Conservation (phyloP, 1,140 invertebrate species). For the Drosophila fuyamai region DNA sequence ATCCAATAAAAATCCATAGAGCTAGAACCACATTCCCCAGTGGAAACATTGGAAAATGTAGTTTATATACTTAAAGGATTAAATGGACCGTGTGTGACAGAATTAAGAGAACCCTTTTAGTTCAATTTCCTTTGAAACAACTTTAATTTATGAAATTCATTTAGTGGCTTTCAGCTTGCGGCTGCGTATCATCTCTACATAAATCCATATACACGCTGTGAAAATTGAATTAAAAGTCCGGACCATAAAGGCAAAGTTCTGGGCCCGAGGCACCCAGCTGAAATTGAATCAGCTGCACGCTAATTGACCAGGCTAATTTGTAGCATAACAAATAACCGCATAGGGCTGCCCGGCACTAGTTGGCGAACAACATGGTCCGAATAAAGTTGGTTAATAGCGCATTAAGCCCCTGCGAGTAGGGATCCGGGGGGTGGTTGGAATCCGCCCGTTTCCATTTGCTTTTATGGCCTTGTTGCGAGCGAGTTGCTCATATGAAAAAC, state of each 20-base stretch:
- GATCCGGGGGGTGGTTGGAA: background rate
- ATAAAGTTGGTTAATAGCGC: slow-evolving; percentile 62
- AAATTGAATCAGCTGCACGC: slow-evolving; percentile 67
- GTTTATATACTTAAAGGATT: background rate
- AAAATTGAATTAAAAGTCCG: slow-evolving; percentile 62
- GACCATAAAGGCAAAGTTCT: slow-evolving; percentile 35
- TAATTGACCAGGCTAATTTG: slow-evolving; percentile 72
- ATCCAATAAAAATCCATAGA: no score
- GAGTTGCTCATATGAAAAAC: slow-evolving; percentile 31
- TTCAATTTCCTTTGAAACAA: slow-evolving; percentile 20
- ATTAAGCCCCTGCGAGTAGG: slow-evolving; percentile 36
- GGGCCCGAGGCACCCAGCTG: slow-evolving; percentile 1
- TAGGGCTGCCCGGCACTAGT: slow-evolving; percentile 8
- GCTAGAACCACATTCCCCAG: background rate
- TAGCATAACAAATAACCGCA: slow-evolving; percentile 69
- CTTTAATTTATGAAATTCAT: slow-evolving; percentile 42
- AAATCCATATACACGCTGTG: slow-evolving; percentile 27
- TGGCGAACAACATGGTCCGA: slow-evolving; percentile 28
- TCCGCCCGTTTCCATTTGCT: slow-evolving; percentile 14
- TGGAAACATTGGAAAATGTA: background rate
- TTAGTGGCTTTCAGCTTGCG: slow-evolving; percentile 51
- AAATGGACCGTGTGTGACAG: background rate
- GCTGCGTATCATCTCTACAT: slow-evolving; percentile 24
- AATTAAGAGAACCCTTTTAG: slow-evolving; percentile 31
- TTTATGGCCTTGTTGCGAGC: slow-evolving; percentile 46